These are phyloP conservation scores for rabbit (Oryctolagus cuniculus) DNA, from an alignment of 2,113 vertebrate genomes.

Conservation along the genomic window DNA sequence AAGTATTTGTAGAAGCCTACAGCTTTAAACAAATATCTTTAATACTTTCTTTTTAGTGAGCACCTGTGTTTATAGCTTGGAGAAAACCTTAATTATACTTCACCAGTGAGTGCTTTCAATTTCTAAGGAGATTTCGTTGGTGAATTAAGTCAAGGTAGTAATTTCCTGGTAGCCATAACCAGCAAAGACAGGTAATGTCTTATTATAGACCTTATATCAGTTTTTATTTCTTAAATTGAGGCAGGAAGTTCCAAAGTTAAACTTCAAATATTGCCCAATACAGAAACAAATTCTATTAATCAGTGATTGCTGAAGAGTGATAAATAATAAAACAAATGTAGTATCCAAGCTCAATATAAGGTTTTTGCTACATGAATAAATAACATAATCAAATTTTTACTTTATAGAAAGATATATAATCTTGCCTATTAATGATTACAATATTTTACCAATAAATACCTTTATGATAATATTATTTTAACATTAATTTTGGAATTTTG, in stretches of 20 bases:
- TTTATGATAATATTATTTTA: neutral
- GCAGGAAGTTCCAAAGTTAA: neutral
- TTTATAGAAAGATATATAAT: neutral
- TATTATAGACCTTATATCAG: neutral
- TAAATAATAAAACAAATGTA: conserved; percentile 12
- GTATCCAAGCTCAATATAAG: neutral
- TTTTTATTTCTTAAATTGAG: neutral
- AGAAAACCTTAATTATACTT: conserved; percentile 53
- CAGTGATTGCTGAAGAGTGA: neutral
- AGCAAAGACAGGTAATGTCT: conserved; percentile 45
- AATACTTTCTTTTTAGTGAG: neutral
- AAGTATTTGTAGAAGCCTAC: neutral
- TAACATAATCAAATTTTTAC: neutral
- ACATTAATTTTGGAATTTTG: conserved; percentile 27
- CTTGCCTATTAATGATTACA: neutral
- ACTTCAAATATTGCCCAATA: neutral
- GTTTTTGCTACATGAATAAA: neutral
- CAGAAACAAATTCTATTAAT: neutral
- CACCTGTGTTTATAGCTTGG: neutral
- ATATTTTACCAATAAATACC: neutral
- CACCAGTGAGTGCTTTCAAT: conserved; percentile 44
- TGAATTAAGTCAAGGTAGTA: conserved; percentile 51
- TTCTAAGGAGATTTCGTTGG: neutral
- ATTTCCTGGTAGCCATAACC: neutral
- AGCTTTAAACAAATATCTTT: conserved; percentile 40